These are phyloP conservation scores for Conus ventricosus DNA, from an alignment of 1,140 invertebrate species.

Conservation along the genomic window DNA sequence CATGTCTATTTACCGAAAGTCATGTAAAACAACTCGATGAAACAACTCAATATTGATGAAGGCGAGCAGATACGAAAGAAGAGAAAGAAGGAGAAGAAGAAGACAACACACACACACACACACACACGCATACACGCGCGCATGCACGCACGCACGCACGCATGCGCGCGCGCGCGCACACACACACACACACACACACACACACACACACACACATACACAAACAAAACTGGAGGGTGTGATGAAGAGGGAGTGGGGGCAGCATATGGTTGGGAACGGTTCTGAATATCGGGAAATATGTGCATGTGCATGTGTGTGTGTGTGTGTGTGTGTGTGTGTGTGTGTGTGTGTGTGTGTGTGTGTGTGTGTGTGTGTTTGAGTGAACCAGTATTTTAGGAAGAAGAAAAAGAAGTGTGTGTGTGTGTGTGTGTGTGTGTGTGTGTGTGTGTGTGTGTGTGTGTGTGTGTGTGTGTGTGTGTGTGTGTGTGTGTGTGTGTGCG, in stretches of 20 bases:
- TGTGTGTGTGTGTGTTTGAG: not conserved
- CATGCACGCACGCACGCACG: not conserved
- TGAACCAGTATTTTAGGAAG: too few species aligned
- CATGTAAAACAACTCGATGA: too few species aligned
- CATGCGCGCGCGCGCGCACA: not conserved
- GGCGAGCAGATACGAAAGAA: too few species aligned
- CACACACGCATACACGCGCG: not conserved
- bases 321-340: constrained; percentile 31
- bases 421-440: constrained; percentile 32
- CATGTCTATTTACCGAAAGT: too few species aligned
- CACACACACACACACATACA: too few species aligned
- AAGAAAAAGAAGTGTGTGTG: too few species aligned
- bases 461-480: constrained; percentile 8
- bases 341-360: constrained; percentile 16
- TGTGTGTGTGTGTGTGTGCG: not conserved
- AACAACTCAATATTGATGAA: too few species aligned
- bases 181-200: not conserved
- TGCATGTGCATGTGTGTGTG: constrained; percentile 28
- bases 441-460: constrained; percentile 28
- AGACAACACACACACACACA: not conserved
- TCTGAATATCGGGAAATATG: not conserved
- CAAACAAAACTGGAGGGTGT: too few species aligned
- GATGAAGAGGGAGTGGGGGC: too few species aligned
- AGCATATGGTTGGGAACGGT: too few species aligned
- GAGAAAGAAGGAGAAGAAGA: too few species aligned